Base-by-base conservation (phyloP, 2,113 vertebrate species). In the Campylomormyrus tamandua region DNA sequence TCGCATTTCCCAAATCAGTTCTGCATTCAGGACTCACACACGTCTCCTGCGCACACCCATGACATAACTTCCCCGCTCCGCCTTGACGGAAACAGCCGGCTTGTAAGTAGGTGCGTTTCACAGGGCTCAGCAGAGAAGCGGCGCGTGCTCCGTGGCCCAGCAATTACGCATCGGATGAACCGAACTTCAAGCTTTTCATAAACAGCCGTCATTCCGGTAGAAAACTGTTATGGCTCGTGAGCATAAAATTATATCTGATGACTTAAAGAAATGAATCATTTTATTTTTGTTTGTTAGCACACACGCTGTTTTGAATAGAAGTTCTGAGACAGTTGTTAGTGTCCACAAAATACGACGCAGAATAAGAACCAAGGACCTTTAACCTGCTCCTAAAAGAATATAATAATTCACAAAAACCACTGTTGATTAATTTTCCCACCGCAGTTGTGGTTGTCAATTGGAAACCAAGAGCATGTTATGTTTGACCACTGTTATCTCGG, bases 1-100 rank as follows among this genome's bases (percentile, higher is more conserved):
- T 92, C 90, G 49, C 74, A 90, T 92, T 91, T 92, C 91, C 89
- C 89, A 93, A 95, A 95, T 94, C 93, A 92, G 94, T 93, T 95
- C 94, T 93, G 92, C 91, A 91, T 92, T 91, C 90, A 93, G 91
- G 90, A 89, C 88, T 92, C 92, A 90, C 90, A 90, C 50, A 46
- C 74, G 15, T 42, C 74, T 90, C 87, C 90, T 13, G 70, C 17
- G 19, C 8, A 56, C 58, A 24, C 27, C n/a, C 62, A 48, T 52
- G 74, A 80, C 89, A 49, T 21, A 87, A 42, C 84, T 49, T 62
- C 83, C 48, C 58, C 56, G 5, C 58, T 90, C 85, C 9, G 48
- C 58, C 42, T 35, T 80, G 48, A 77, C 74, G 49, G 87, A 87
- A 87, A 31, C 45, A 21, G 58, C 45, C 50, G 15, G 66, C 35